Evolutionary conservation across 2,888 invertebrate species (phyloP).

Genomic region (Diplolepis rosae): DNA sequence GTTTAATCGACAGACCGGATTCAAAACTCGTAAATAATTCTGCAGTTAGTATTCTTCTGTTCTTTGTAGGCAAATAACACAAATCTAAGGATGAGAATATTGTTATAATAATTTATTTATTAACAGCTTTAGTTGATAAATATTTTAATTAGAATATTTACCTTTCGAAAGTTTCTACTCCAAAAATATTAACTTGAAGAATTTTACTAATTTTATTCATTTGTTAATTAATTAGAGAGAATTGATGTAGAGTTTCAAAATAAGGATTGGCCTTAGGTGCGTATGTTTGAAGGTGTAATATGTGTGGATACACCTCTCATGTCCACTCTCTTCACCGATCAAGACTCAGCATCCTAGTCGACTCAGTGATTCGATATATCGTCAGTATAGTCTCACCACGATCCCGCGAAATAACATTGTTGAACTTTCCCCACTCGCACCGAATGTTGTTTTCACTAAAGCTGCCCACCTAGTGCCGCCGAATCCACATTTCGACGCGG

Average conservation of each 20-base stretch:
- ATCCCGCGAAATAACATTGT: conserved; percentile 52
- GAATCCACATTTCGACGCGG: neutral
- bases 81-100: no score
- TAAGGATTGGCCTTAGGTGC: neutral
- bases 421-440: conserved; percentile 58
- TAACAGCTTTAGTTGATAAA: no score
- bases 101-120: no score
- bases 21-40: conserved; percentile 3
- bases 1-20: neutral
- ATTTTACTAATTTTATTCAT: no score
- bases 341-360: conserved; percentile 43
- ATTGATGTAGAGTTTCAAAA: neutral
- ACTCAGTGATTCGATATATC: conserved; percentile 44
- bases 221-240: neutral
- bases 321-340: conserved; percentile 43
- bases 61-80: neutral
- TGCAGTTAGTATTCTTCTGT: neutral
- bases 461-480: conserved; percentile 28
- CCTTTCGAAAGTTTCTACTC: no score
- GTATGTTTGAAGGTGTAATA: conserved; percentile 8
- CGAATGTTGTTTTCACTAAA: conserved; percentile 56
- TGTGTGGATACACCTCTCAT: conserved; percentile 14
- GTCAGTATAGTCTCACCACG: conserved; percentile 45
- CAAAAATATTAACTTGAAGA: no score
- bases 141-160: no score